phyloP scores from a whole-genome alignment of 2,888 invertebrate species.

The Agonopterix alstromeriana region DNA sequence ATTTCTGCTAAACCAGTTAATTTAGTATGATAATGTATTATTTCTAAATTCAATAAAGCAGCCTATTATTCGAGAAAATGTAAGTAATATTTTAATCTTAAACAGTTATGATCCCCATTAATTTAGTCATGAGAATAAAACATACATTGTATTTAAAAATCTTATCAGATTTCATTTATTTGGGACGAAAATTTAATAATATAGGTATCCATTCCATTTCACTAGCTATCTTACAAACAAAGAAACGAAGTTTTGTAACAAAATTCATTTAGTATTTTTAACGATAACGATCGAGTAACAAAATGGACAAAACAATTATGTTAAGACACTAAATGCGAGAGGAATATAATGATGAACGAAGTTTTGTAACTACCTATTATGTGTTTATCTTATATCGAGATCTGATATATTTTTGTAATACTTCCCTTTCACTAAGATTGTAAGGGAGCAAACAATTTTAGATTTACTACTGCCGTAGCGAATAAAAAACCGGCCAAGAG shows the following conservation, averaged over 20 bases:
- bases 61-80: no score
- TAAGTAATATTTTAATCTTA: no score
- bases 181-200: not conserved
- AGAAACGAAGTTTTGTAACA: not conserved
- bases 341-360: slow-evolving; percentile 16
- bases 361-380: slow-evolving; percentile 24
- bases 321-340: slow-evolving; percentile 10
- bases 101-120: no score
- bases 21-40: no score
- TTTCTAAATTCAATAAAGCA: no score
- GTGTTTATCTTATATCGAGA: slow-evolving; percentile 25
- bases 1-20: no score
- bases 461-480: no score
- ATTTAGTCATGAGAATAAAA: no score
- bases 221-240: slow-evolving; percentile 3
- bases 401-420: slow-evolving; percentile 23
- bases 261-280: slow-evolving; percentile 3
- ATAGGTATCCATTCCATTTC: not conserved
- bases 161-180: no score
- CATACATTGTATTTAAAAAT: no score
- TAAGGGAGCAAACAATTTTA: no score
- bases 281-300: slow-evolving; percentile 10
- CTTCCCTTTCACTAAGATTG: slow-evolving; percentile 25
- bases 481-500: no score
- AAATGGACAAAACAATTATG: slow-evolving; percentile 24